Evolutionary conservation across 2,113 vertebrate species (phyloP).

Genomic region (Passer montanus): DNA sequence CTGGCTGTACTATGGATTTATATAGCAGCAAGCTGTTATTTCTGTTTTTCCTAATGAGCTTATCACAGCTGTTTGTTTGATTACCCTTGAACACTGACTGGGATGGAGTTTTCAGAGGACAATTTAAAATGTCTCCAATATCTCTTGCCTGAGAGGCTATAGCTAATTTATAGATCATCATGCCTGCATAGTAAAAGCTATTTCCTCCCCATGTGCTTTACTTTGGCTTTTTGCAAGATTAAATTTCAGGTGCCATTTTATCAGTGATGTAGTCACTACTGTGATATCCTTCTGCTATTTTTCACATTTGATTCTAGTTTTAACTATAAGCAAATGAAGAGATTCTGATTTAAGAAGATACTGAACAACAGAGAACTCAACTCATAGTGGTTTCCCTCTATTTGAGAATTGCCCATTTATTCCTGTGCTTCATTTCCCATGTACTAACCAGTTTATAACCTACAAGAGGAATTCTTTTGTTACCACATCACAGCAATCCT

Average conservation of each 20-base stretch:
- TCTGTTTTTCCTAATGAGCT: slow-evolving; percentile 25
- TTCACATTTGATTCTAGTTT: background rate
- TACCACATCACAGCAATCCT: background rate
- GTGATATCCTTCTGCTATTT: background rate
- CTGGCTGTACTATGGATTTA: background rate
- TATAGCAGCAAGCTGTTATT: slow-evolving; percentile 6
- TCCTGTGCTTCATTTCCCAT: background rate
- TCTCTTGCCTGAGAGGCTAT: background rate
- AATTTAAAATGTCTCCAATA: background rate
- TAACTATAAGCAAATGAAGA: background rate
- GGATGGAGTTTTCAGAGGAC: background rate
- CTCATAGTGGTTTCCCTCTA: background rate
- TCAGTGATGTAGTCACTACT: background rate
- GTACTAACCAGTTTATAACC: background rate
- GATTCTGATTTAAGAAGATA: background rate
- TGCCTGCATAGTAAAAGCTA: background rate
- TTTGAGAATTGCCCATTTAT: background rate
- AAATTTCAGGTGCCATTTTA: background rate
- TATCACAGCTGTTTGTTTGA: slow-evolving; percentile 30
- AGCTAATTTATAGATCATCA: background rate
- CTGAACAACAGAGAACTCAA: background rate
- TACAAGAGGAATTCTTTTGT: background rate
- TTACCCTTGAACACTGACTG: slow-evolving; percentile 11
- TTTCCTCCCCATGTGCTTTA: background rate
- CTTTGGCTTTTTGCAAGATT: background rate